Percentiles rank a stretch among this genome's conserved stretches.
These are phyloP conservation scores for Danaus chrysippus DNA, from an alignment of 2,888 invertebrate genomes.

Conservation along the genomic window DNA sequence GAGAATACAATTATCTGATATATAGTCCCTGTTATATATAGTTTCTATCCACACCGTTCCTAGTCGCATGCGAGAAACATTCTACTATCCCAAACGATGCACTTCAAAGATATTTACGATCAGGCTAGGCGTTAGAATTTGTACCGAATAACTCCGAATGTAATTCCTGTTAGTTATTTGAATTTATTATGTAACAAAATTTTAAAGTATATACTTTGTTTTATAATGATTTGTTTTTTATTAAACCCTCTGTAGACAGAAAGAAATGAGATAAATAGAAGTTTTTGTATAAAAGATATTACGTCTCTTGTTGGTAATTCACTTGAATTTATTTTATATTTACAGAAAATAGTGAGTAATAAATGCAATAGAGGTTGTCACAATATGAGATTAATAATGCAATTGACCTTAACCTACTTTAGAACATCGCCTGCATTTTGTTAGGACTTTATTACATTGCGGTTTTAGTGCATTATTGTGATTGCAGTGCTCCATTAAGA, in stretches of 20 bases:
- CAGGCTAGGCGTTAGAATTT: constrained; percentile 3
- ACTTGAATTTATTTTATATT: background rate
- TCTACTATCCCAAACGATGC: constrained; percentile 6
- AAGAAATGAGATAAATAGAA: no score
- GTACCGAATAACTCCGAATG: background rate
- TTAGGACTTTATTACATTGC: no score
- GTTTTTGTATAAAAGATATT: no score
- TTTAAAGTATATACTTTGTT: no score
- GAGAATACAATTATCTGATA: background rate
- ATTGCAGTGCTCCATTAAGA: no score
- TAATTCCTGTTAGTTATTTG: constrained; percentile 3
- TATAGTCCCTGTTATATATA: background rate
- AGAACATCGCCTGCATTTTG: background rate
- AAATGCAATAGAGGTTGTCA: background rate
- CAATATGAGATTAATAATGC: background rate
- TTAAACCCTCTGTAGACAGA: no score
- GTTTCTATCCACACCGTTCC: background rate
- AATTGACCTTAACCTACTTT: constrained; percentile 1
- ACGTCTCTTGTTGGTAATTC: no score
- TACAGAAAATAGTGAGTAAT: background rate
- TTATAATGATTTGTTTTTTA: no score
- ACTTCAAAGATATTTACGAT: constrained; percentile 2
- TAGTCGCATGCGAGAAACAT: constrained; percentile 2
- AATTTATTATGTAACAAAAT: background rate
- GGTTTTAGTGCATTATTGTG: no score